Evolutionary conservation across 2,888 invertebrate genomes (phyloP), one percentile per base, ranked within the genome.

Genomic region (Rhogogaster chlorosoma): DNA sequence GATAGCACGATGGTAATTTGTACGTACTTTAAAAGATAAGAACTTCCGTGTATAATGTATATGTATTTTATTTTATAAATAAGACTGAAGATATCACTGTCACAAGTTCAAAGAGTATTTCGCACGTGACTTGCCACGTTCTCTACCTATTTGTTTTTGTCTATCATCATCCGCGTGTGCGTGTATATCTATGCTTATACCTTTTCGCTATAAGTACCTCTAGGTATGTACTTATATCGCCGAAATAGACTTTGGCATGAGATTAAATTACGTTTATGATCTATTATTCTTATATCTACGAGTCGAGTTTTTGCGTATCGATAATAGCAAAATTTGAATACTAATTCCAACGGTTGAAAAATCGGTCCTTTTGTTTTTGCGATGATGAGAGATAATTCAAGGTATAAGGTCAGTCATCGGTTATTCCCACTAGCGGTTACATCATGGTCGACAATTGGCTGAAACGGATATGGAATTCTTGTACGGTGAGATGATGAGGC

Each of bases 211-310:
- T 75, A 42, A 22, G 49, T 38, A 42, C 22, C 18, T 42, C n/a
- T 78, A 29, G 49, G 36, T 18, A 78, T 12, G 26, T 49, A 49
- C 49, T 36, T 75, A 78, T 78, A 22, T 32, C 78, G 5, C 78
- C 18, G 32, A 57, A 57, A 78, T 78, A 78, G 78, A 78, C 32
- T 32, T 78, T 57, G 78, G 78, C 78, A 32, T n/a, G 2, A 57
- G 78, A 78, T 57, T 78, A 57, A 78, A 78, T 78, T 78, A 78
- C 78, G 29, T 57, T 75, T 42, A 78, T 78, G 29, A 57, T 53
- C 12, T 57, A 53, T 57, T 78, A 78, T 36, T 26, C 9, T 22
- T 45, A 26, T 61, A 53, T n/a, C n/a, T 53, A 53, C n/a, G 0
- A 1, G 53, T 53, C n/a, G 7, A 1, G 6, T n/a, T 53, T 7